Evolutionary conservation across 2,113 vertebrate genomes (phyloP).

Genomic region (Ptilorrhoa leucosticta): DNA sequence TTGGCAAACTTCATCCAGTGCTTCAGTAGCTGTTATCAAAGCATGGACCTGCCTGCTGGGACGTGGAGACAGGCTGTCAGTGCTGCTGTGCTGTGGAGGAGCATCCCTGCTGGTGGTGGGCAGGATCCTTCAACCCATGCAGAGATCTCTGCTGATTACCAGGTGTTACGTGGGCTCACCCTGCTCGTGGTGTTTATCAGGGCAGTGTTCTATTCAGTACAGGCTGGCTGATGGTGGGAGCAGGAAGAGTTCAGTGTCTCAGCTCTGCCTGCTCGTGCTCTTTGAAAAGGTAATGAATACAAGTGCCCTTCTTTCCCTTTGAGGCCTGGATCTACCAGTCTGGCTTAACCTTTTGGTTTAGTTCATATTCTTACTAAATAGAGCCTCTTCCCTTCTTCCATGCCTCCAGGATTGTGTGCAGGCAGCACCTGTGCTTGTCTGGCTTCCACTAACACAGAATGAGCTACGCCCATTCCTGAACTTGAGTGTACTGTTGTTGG

Average conservation of each 20-base stretch:
- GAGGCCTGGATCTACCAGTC: neutral
- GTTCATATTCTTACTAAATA: neutral
- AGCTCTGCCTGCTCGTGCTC: neutral
- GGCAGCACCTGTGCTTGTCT: neutral
- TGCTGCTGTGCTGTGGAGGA: neutral
- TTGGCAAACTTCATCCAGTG: rapidly evolving
- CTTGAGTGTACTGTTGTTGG: neutral
- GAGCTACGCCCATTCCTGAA: neutral
- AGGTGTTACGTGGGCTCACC: neutral
- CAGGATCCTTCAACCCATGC: neutral
- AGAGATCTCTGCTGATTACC: neutral
- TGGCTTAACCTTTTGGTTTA: neutral
- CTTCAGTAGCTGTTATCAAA: neutral
- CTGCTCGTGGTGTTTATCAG: neutral
- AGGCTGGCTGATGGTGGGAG: neutral
- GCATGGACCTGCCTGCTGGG: neutral
- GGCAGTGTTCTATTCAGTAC: neutral
- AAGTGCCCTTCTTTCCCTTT: neutral
- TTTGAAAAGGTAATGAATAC: neutral
- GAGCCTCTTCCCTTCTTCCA: neutral
- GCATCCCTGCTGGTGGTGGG: neutral
- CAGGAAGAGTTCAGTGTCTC: neutral
- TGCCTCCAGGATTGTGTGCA: neutral
- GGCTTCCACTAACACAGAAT: neutral
- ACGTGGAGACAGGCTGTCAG: neutral